Percentiles rank a stretch among this genome's conserved stretches.
phyloP scores from a whole-genome alignment of 2,888 invertebrate species.

The Lepetodrilus schrolli region DNA sequence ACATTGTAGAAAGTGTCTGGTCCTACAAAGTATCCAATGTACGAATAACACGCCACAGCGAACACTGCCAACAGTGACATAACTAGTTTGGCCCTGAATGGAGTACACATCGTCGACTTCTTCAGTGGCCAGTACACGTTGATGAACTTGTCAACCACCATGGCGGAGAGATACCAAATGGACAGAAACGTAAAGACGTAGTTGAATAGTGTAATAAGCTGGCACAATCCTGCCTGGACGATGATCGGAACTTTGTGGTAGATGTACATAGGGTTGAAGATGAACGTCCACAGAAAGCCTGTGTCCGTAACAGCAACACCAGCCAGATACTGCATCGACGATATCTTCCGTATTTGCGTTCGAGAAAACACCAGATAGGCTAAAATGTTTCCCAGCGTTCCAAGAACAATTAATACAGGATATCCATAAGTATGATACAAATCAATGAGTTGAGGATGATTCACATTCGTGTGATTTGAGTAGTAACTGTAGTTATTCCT shows the following conservation, averaged over 20 bases:
- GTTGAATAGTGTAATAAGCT: conserved; percentile 83
- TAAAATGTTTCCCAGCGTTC: conserved; percentile 84
- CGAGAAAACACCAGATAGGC: conserved; percentile 85
- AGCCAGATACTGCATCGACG: conserved; percentile 86
- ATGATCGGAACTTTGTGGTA: conserved; percentile 42
- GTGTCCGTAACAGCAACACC: conserved; percentile 86
- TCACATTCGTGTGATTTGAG: no score
- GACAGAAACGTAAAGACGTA: conserved; percentile 60
- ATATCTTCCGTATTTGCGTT: conserved; percentile 84
- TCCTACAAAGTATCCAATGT: conserved; percentile 62
- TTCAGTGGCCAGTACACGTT: conserved; percentile 59
- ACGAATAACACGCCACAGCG: conserved; percentile 61
- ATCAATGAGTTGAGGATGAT: no score
- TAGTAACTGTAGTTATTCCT: no score
- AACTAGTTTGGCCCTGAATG: conserved; percentile 67
- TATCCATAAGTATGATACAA: conserved; percentile 79
- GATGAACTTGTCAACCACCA: conserved; percentile 63
- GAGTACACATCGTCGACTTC: conserved; percentile 65
- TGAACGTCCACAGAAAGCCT: conserved; percentile 81
- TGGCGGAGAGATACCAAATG: conserved; percentile 61
- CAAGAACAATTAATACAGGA: conserved; percentile 83
- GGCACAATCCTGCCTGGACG: conserved; percentile 80
- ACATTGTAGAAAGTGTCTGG: conserved; percentile 26
- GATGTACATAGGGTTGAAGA: conserved; percentile 67
- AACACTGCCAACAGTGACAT: conserved; percentile 58